A percentile compares a stretch with the other conserved stretches of the same genome.
These are phyloP conservation scores for Microtus oregoni DNA, from an alignment of 2,113 vertebrate species.

Conservation along the genomic window DNA sequence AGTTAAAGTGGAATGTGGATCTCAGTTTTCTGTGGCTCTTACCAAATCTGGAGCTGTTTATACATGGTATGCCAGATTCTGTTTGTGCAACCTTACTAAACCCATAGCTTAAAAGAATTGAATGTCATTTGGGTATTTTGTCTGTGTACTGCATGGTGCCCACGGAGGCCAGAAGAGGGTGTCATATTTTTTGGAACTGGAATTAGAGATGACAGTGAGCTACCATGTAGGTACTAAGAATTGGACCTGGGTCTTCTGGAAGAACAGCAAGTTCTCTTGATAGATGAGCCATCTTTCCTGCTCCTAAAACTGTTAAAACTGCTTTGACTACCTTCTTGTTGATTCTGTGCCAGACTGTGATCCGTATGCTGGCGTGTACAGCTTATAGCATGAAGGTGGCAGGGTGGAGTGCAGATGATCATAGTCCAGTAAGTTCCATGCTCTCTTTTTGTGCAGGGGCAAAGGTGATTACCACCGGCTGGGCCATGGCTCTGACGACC, in stretches of 20 bases:
- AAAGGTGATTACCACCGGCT: slow-evolving; percentile 98
- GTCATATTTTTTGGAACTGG: background rate
- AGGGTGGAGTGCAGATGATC: background rate
- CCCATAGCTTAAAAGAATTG: background rate
- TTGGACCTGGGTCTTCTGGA: background rate
- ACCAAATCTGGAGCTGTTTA: slow-evolving; percentile 98
- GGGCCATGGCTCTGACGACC: slow-evolving; percentile 98
- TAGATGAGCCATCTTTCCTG: background rate
- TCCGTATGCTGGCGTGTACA: fast-evolving
- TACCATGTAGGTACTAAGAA: background rate
- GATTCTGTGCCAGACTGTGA: background rate
- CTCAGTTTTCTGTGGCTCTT: slow-evolving; percentile 98
- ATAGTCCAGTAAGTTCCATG: background rate
- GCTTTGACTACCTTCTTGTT: background rate
- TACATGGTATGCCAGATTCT: slow-evolving; percentile 91
- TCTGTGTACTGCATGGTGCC: background rate
- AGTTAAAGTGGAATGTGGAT: slow-evolving; percentile 98
- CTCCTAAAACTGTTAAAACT: background rate
- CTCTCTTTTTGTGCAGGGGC: slow-evolving; percentile 89
- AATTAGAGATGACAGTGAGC: background rate
- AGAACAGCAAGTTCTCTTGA: background rate
- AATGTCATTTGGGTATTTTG: background rate
- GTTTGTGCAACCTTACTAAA: background rate
- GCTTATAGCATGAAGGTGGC: background rate
- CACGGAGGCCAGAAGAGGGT: background rate